Base-by-base conservation (phyloP, 35 echinoderm and acorn worm genomes). In the Apostichopus californicus region DNA sequence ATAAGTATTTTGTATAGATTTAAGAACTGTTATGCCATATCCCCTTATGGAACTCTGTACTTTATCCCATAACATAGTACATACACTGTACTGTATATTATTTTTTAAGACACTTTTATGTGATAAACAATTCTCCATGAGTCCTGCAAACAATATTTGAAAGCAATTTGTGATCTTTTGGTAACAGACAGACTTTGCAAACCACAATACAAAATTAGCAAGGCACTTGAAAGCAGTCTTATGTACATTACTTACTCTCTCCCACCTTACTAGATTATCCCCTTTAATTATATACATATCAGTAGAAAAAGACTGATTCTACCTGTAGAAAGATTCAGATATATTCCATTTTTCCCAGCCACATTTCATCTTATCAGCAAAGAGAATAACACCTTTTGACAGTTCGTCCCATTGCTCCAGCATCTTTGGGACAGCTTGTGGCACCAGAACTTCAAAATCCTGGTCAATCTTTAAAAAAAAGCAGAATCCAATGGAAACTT, bases 371-470 rank as follows among this genome's bases (percentile, higher is more conserved):
- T 46, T 3, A 46, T 46, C 34, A 46, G 34, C 2, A 46, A 46
- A 46, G 2, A 46, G 34, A 46, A 46, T 46, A 46, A 46, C 34
- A 46, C 1, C 34, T 46, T 46, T 1, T 46, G 34, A 2, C 34
- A 46, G 34, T 46, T 46, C 34, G 1, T 46, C 34, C 34, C 34
- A 46, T 46, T 46, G 2, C 34, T 46, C 34, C 34, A 46, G 34
- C 34, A 5, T 82, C 24, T 52, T 46, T 52, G 55, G 34, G 55
- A 53, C 80, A 55, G 80, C 80, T 56, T 56, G 80, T 11, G 80
- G 80, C 52, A 83, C 55, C 80, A 83, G 18, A 54, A 83, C 80
- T 83, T 83, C 52, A 7, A 83, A 83, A 56, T 83, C 80, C 25
- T 83, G 80, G 34, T 83, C 80, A 83, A 83, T 46, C 34, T 46